A percentile compares a stretch with the other conserved stretches of the same genome.
These are phyloP conservation scores for Nemotelus pantherinus DNA, from an alignment of 2,888 invertebrate genomes.

Conservation along the genomic window DNA sequence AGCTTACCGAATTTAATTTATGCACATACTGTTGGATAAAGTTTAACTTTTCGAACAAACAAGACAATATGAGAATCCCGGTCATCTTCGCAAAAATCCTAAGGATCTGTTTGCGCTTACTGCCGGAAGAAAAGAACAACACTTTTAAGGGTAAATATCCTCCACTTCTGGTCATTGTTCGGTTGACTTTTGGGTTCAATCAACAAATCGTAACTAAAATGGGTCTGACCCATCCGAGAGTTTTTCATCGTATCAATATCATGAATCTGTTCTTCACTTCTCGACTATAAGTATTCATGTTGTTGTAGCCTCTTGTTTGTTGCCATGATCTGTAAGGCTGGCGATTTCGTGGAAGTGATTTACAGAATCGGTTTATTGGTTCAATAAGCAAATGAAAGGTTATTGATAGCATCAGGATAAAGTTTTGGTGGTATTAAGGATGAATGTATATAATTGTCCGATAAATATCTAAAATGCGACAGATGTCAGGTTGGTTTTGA, in stretches of 20 bases:
- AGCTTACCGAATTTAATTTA: no score
- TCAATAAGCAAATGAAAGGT: slow-evolving; percentile 46
- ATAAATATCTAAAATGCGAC: no score
- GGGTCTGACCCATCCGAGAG: slow-evolving; percentile 41
- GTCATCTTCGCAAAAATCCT: no score
- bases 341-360: slow-evolving; percentile 45
- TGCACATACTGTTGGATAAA: no score
- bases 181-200: slow-evolving; percentile 48
- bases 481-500: no score
- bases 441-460: background rate
- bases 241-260: background rate
- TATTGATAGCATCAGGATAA: slow-evolving; percentile 47
- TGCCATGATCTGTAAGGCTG: background rate
- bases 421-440: slow-evolving; percentile 9
- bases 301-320: no score
- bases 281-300: no score
- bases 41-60: no score
- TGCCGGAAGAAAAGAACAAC: slow-evolving; percentile 45
- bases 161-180: slow-evolving; percentile 36
- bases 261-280: no score
- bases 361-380: slow-evolving; percentile 49
- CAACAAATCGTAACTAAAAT: slow-evolving; percentile 48
- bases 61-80: no score
- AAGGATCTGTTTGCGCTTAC: background rate
- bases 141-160: slow-evolving; percentile 27